A percentile compares a stretch with the other conserved stretches of the same genome.
Evolutionary conservation across 1,140 invertebrate species (phyloP).

Genomic region (Temnothorax curvispinosus): DNA sequence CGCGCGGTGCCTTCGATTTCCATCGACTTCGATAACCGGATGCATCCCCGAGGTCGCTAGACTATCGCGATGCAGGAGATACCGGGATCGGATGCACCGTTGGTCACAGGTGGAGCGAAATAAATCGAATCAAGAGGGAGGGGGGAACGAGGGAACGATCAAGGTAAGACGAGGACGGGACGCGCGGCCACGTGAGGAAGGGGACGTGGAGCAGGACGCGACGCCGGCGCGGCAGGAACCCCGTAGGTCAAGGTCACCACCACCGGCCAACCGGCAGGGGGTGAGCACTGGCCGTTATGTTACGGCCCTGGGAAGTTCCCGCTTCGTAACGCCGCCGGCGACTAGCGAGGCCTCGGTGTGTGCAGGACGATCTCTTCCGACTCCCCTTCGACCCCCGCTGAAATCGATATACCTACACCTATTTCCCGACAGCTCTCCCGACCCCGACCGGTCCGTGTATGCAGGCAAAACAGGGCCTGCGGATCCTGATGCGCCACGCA

Average conservation of each 20-base stretch:
- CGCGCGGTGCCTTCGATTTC: neutral
- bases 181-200: conserved; percentile 22
- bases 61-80: conserved; percentile 9
- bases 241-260: conserved; percentile 83
- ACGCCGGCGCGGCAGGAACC: conserved; percentile 83
- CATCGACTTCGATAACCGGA: conserved; percentile 10
- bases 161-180: conserved; percentile 10
- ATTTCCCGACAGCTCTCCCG: conserved; percentile 68
- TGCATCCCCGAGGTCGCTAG: conserved; percentile 4
- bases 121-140: neutral
- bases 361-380: conserved; percentile 83
- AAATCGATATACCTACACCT: conserved; percentile 85
- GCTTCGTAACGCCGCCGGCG: conserved; percentile 39
- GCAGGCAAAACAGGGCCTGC: conserved; percentile 40
- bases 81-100: conserved; percentile 17
- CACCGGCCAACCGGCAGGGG: conserved; percentile 74
- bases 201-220: conserved; percentile 75
- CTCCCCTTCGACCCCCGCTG: conserved; percentile 63
- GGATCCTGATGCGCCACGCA: conserved; percentile 33
- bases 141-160: neutral
- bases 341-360: conserved; percentile 79
- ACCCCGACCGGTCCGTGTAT: conserved; percentile 18
- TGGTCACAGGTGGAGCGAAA: conserved; percentile 38
- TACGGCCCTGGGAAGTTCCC: conserved; percentile 73
- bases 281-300: conserved; percentile 37